Evolutionary conservation across 1,140 invertebrate genomes (phyloP).

Genomic region (Oreohelix idahoensis): DNA sequence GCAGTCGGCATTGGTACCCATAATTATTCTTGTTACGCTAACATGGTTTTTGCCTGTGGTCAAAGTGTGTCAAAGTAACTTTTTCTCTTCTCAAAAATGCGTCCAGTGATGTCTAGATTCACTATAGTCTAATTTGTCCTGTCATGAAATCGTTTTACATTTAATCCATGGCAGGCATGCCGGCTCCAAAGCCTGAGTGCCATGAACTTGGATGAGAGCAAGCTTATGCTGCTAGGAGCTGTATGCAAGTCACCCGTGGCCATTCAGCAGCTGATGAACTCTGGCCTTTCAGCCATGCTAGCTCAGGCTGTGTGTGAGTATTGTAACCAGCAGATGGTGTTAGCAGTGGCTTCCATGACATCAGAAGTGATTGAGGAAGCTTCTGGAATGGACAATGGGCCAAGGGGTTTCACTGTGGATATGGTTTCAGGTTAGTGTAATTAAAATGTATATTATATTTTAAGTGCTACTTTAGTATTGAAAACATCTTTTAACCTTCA

Average conservation of each 20-base stretch:
- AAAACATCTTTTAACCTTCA: too few species aligned
- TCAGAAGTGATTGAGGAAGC: not conserved
- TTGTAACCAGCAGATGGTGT: conserved; percentile 64
- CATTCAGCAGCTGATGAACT: conserved; percentile 83
- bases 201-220: conserved; percentile 74
- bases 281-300: conserved; percentile 82
- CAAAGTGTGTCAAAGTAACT: too few species aligned
- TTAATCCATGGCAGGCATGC: conserved; percentile 10
- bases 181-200: conserved; percentile 61
- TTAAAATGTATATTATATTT: too few species aligned
- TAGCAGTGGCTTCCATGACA: conserved; percentile 11
- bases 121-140: too few species aligned
- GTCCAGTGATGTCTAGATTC: too few species aligned
- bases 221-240: conserved; percentile 83
- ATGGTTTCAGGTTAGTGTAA: not conserved
- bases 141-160: not conserved
- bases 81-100: too few species aligned
- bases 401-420: not conserved
- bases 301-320: conserved; percentile 73
- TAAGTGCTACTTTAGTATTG: too few species aligned
- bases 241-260: conserved; percentile 84
- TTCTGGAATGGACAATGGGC: not conserved
- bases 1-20: too few species aligned
- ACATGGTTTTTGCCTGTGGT: too few species aligned
- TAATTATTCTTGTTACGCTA: too few species aligned